A percentile compares a stretch with the other conserved stretches of the same genome.
Conservation (phyloP, 2,797 vertebrate species). For the Linurgus olivaceus region DNA sequence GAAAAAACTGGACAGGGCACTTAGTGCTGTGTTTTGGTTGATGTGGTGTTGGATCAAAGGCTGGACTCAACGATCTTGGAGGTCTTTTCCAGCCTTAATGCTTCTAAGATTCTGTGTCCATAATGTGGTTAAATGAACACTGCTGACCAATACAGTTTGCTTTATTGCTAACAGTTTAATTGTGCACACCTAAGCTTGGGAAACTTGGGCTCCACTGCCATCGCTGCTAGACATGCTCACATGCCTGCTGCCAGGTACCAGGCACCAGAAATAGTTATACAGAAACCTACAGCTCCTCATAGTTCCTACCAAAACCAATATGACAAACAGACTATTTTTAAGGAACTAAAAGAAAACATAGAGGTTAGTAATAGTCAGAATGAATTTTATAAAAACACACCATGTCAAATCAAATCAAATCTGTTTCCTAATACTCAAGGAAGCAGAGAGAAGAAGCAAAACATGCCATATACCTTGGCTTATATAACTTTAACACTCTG, state of each 20-base stretch:
- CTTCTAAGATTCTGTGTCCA: not conserved
- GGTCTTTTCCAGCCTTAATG: not conserved
- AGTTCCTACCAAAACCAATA: not conserved
- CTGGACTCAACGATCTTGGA: not conserved
- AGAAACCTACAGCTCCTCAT: not conserved
- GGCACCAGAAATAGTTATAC: not conserved
- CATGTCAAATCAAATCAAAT: not conserved
- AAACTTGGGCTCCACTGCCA: not conserved
- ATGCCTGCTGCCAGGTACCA: not conserved
- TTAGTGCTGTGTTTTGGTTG: not conserved
- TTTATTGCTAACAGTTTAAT: not conserved
- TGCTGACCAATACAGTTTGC: not conserved
- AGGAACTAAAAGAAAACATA: not conserved
- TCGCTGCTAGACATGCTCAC: accelerated
- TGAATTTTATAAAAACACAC: not conserved
- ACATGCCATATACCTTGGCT: not conserved
- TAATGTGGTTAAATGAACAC: not conserved
- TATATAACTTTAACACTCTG: not conserved
- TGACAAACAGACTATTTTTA: not conserved
- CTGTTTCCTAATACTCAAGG: not conserved
- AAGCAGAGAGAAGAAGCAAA: not conserved
- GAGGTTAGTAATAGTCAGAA: not conserved
- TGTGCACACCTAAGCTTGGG: not conserved
- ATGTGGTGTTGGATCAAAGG: not conserved
- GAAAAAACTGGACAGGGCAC: not conserved